Evolutionary conservation across 2,888 invertebrate species (phyloP), one percentile per base, ranked within the genome.

Genomic region (Hypercompe scribonia): DNA sequence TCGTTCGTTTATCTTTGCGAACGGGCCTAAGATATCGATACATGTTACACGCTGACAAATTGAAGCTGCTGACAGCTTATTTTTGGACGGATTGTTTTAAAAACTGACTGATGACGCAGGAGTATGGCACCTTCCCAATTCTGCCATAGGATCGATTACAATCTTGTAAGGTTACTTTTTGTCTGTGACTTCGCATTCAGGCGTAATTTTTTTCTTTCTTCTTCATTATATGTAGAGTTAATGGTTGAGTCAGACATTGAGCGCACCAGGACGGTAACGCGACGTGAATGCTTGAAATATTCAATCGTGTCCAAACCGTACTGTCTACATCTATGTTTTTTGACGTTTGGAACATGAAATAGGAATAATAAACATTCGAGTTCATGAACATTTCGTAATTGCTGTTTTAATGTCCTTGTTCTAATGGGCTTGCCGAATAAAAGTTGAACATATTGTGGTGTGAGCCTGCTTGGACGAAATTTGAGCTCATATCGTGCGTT

Each of bases 11-110:
- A 81, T 84, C 78, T 84, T 77, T 72, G 50, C 69, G 70, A 70
- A 75, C 75, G 76, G 78, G 63, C 77, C 75, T 79, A 74, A 79
- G 81, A 79, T 81, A 77, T 84, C 71, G 78, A 71, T 70, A 65
- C 65, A 70, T 71, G 46, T 61, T 69, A 33, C 65, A 54, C n/a
- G 58, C 5, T 69, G 61, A 76, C 82, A 78, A 70, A 78, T 75
- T 78, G 72, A 28, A 68, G 68, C 74, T 76, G 70, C 54, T 2
- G n/a, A 67, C 50, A 67, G 70, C 66, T 75, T 50, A 61, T 74
- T 75, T 75, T 61, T 61, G 8, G 31, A 61, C 31, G 8, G n/a
- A 28, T 28, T n/a, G n/a, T n/a, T 54, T 54, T 54, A 54, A 3
- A n/a, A n/a, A 10, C 24, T 24, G 24, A 54, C n/a, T 54, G 54